Evolutionary conservation across 2,888 invertebrate species (phyloP).

Genomic region (Sphinx pinastri): DNA sequence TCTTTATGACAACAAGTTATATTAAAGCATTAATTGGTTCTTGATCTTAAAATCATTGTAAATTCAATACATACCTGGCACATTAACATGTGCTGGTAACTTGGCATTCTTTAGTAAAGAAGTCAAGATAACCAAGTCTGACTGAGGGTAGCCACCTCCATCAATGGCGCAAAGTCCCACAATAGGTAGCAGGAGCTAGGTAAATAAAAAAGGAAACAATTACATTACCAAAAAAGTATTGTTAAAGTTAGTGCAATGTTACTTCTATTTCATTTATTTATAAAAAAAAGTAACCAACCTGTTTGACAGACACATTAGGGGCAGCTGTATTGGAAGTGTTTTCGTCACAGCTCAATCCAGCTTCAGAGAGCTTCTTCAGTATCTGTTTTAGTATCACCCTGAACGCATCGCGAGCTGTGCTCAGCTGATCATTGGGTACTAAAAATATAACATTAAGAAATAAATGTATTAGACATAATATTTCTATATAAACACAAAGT

Average conservation of each 20-base stretch:
- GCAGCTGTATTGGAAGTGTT: conserved; percentile 66
- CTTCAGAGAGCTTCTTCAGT: conserved; percentile 78
- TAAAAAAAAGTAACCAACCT: conserved; percentile 54
- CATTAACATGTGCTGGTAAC: conserved; percentile 82
- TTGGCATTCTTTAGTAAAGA: conserved; percentile 90
- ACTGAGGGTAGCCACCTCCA: conserved; percentile 87
- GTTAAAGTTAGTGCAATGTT: too few relatives aligned
- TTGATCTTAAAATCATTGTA: background rate
- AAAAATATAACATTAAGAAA: conserved; percentile 53
- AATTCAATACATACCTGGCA: conserved; percentile 60
- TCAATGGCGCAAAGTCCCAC: conserved; percentile 88
- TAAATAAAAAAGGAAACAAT: conserved; percentile 32
- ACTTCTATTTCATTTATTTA: conserved; percentile 3
- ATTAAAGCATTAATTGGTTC: too few relatives aligned
- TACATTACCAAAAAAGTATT: too few relatives aligned
- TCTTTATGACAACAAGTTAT: too few relatives aligned
- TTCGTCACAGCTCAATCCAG: conserved; percentile 72
- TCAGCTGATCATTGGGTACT: conserved; percentile 89
- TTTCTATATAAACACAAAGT: too few relatives aligned
- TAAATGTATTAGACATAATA: too few relatives aligned
- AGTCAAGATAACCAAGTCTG: conserved; percentile 90
- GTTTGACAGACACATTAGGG: conserved; percentile 76
- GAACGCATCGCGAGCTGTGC: conserved; percentile 84
- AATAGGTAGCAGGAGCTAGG: conserved; percentile 87
- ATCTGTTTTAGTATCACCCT: conserved; percentile 75